A percentile compares a stretch with the other conserved stretches of the same genome.
Conservation (phyloP, 2,888 invertebrate species). For the Altica lythri region DNA sequence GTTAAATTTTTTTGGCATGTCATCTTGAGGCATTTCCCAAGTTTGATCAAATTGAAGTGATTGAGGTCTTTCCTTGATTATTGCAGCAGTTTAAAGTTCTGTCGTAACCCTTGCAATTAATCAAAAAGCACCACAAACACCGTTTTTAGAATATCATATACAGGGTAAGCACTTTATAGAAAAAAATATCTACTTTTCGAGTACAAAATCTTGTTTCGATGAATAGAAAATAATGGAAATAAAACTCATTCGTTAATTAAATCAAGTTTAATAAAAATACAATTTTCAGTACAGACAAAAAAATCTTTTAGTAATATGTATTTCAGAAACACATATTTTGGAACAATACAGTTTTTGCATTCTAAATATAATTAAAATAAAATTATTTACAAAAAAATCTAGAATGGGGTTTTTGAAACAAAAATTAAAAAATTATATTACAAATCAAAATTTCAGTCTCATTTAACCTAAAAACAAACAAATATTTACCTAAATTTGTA, state of each 20-base stretch:
- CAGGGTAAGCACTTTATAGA: too few species aligned
- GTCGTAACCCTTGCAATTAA: too few species aligned
- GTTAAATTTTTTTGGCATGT: too few species aligned
- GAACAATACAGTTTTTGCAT: slow-evolving; percentile 31
- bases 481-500: slow-evolving; percentile 15
- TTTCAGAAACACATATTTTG: slow-evolving; percentile 42
- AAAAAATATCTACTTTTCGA: too few species aligned
- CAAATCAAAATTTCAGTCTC: slow-evolving; percentile 37
- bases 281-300: slow-evolving; percentile 40
- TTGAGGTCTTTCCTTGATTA: too few species aligned
- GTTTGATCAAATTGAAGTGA: too few species aligned
- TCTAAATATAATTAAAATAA: slow-evolving; percentile 17
- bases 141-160: too few species aligned
- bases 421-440: slow-evolving; percentile 28
- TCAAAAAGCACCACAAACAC: too few species aligned
- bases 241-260: slow-evolving; percentile 27
- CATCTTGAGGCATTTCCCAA: too few species aligned
- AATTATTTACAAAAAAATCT: slow-evolving; percentile 36
- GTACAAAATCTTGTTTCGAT: too few species aligned
- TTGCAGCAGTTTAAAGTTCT: too few species aligned
- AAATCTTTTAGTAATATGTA: slow-evolving; percentile 43
- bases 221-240: too few species aligned
- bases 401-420: slow-evolving; percentile 22
- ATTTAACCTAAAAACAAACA: slow-evolving; percentile 21
- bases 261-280: slow-evolving; percentile 50